Conservation (phyloP, 2,113 vertebrate species). For the Alces alces region DNA sequence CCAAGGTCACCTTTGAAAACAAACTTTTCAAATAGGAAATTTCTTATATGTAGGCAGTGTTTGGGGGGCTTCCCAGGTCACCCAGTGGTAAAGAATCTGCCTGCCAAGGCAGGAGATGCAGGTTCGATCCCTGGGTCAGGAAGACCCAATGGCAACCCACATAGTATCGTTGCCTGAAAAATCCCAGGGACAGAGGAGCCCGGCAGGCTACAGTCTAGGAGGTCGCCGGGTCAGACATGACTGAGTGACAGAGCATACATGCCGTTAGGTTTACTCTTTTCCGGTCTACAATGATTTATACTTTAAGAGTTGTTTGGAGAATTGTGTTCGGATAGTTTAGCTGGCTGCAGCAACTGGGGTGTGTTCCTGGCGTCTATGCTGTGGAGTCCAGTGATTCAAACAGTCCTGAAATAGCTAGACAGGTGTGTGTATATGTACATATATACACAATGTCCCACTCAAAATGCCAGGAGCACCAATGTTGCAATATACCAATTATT, state of each 20-base stretch:
- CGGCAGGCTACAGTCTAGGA: background rate
- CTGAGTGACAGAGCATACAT: background rate
- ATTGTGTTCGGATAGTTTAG: background rate
- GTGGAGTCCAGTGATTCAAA: background rate
- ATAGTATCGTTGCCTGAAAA: background rate
- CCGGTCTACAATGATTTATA: background rate
- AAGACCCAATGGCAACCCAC: background rate
- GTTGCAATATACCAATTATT: background rate
- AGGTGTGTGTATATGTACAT: background rate
- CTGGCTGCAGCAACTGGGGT: background rate
- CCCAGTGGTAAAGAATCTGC: background rate
- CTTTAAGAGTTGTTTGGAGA: background rate
- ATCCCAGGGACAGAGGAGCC: background rate
- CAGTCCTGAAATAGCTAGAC: background rate
- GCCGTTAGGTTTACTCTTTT: background rate
- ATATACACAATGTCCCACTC: background rate
- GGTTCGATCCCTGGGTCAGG: background rate
- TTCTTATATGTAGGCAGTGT: background rate
- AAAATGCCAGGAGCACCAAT: background rate
- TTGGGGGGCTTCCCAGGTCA: background rate
- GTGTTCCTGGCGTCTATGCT: background rate
- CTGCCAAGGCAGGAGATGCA: background rate
- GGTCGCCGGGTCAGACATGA: fast-evolving
- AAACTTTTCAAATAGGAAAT: background rate
- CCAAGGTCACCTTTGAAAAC: background rate